phyloP scores from a whole-genome alignment of 2,888 invertebrate genomes.

The Notocelia uddmanniana region DNA sequence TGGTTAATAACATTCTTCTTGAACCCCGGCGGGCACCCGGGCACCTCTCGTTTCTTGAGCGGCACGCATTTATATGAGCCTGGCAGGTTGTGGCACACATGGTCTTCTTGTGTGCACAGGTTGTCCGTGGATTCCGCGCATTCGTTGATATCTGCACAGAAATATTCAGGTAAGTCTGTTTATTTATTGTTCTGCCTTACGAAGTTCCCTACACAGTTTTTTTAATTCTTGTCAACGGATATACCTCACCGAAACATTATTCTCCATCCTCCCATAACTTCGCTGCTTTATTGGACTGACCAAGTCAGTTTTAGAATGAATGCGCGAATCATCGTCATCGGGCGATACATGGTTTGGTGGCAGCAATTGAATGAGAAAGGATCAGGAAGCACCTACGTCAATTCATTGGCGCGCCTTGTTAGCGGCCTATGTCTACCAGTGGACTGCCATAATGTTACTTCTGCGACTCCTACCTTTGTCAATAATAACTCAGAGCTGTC shows the following conservation, averaged over 20 bases:
- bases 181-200: too few species aligned
- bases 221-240: too few species aligned
- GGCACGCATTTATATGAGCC: constrained; percentile 88
- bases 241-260: too few species aligned
- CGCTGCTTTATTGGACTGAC: too few species aligned
- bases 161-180: too few species aligned
- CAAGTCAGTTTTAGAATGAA: not conserved
- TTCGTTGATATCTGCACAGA: constrained; percentile 90
- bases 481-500: too few species aligned
- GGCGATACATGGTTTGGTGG: not conserved
- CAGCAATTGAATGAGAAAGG: not conserved
- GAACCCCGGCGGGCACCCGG: constrained; percentile 85
- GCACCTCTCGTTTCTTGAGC: constrained; percentile 70
- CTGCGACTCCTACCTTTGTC: too few species aligned
- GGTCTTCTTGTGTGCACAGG: constrained; percentile 85
- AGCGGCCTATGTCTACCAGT: not conserved
- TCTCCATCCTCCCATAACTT: too few species aligned
- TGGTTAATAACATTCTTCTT: constrained; percentile 82
- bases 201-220: too few species aligned
- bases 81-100: constrained; percentile 88
- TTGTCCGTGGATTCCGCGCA: constrained; percentile 86
- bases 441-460: not conserved
- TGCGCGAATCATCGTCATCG: too few species aligned
- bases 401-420: too few species aligned
- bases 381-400: too few species aligned